Percentiles rank a stretch among this genome's conserved stretches.
Conservation (phyloP, 2,113 vertebrate species). For the Alaudala cheleensis region DNA sequence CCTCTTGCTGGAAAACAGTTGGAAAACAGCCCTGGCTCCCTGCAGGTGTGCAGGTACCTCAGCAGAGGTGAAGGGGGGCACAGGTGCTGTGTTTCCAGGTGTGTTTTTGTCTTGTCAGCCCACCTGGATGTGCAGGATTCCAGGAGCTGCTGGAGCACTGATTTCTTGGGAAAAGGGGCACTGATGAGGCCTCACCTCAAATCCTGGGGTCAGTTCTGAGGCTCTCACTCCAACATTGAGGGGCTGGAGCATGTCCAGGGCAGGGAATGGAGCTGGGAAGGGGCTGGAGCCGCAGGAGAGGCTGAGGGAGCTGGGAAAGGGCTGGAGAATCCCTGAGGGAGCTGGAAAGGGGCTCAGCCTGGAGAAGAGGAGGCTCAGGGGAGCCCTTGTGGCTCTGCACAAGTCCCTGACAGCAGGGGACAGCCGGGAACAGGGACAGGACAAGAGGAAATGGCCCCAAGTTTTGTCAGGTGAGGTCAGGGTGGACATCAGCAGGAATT, state of each 20-base stretch:
- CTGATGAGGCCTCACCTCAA: background rate
- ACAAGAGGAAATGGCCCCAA: accelerated
- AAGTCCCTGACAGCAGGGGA: background rate
- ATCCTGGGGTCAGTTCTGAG: too few relatives aligned
- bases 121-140: background rate
- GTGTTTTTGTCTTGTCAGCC: background rate
- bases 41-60: background rate
- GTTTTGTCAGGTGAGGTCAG: background rate
- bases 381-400: background rate
- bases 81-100: background rate
- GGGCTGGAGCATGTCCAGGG: accelerated
- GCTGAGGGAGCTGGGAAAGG: background rate
- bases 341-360: background rate
- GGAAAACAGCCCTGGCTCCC: background rate
- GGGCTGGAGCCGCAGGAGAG: background rate
- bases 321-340: background rate
- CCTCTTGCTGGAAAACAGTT: background rate
- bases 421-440: background rate
- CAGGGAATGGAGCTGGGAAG: accelerated
- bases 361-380: background rate
- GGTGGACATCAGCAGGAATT: background rate
- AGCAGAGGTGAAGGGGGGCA: background rate
- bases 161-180: background rate
- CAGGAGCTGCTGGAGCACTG: background rate
- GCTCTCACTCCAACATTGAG: background rate